Base-by-base conservation (phyloP, 2,797 vertebrate genomes). In the Morelia viridis region DNA sequence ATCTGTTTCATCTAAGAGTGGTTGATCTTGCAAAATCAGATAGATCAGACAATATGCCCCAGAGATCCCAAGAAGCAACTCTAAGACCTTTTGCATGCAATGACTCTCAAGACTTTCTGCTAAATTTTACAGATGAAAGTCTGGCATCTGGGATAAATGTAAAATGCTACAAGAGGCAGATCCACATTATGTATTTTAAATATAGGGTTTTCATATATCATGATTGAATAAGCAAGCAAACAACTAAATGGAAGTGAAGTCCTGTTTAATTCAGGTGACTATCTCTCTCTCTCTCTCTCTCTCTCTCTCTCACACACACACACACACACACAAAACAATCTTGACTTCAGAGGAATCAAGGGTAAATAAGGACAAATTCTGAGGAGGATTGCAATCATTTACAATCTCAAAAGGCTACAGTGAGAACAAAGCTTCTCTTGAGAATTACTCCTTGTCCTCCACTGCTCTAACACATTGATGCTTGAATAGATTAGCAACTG, bases 401-500 rank as follows among this genome's bases (percentile, higher is more conserved):
- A 50, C 80, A 91, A 89, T 28, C 57, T 68, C 56, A 62, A 86
- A 88, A 46, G 22, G 68, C 9, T 24, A 60, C 41, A 28, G 28
- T 28, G 35, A 80, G 80, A 86, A 86, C 62, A 91, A 57, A 13
- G n/a, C 71, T 89, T 62, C 53, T 24, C 90, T 93, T 89, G 41
- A 89, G 80, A 93, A 35, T 91, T 91, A 89, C 61, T 85, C 46
- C 24, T 64, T 31, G 41, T 71, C 80, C 22, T 68, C 57, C 19
- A 53, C 1, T 89, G 80, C 28, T 85, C 10, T 5, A 19, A 58
- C 85, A 57, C 80, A 86, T n/a, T 1, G 41, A 91, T 89, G 35
- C 64, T 88, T 89, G 15, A 89, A 61, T 89, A 89, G 57, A 86
- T 89, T 80, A 91, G 62, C 41, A 91, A 60, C 17, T 93, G 87